Evolutionary conservation across 2,113 vertebrate genomes (phyloP), one percentile per base, ranked within the genome.

Genomic region (Manacus vitellinus): DNA sequence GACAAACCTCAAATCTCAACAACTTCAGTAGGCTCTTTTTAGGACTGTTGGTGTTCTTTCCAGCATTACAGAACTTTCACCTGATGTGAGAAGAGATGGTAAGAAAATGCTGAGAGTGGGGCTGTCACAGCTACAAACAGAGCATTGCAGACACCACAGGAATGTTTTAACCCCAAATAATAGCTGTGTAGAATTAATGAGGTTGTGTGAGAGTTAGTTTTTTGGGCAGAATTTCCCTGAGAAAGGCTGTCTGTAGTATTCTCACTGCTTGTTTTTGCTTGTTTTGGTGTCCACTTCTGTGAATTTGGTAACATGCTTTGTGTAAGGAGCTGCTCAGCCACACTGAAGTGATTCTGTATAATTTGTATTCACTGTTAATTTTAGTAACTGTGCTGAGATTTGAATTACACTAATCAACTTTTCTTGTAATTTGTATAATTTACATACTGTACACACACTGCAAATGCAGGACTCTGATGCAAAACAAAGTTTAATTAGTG

Each of bases 401-500:
- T 96, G 97, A 97, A 97, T 97, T 97, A 97, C 90, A 4, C 97
- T 97, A 97, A 97, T 97, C 96, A 97, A 97, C 95, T 97, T 97
- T 96, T 97, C 95, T 97, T 97, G 95, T 97, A 97, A 97, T 97
- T 97, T 97, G 92, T 96, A 49, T 97, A 97, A 97, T 97, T 97
- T 97, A 95, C 97, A 96, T 97, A 97, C 97, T 97, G 97, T 97
- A 97, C 97, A 97, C 95, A 97, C 89, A 97, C 75, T 85, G 84
- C 93, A 96, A 97, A 96, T 95, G 94, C 97, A 97, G 90, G 97
- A 97, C 96, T 97, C 84, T 90, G 93, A 96, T 97, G 96, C 95
- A 97, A 97, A 97, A 97, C 97, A 97, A 97, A 97, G 95, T 97
- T 97, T 97, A 97, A 97, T 97, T 97, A 97, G 95, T 95, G 79